Conservation (phyloP, 2,888 invertebrate genomes). For the Slavum lentiscoides region DNA sequence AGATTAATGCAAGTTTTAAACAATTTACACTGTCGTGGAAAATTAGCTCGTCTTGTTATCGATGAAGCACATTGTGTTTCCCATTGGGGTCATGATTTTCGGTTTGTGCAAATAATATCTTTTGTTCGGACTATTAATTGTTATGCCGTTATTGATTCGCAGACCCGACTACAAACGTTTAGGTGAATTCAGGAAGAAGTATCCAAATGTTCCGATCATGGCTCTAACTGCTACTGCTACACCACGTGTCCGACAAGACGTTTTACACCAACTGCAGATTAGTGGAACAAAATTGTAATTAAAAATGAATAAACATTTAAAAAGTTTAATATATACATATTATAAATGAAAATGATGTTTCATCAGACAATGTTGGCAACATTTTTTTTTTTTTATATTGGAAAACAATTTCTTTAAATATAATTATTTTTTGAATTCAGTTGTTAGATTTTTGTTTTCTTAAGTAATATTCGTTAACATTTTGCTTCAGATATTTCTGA, state of each 20-base stretch:
- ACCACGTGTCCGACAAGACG: conserved; percentile 76
- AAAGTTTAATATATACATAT: neutral
- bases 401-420: too few relatives aligned
- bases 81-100: conserved; percentile 93
- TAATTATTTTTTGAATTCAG: too few relatives aligned
- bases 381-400: too few relatives aligned
- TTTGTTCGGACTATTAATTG: neutral
- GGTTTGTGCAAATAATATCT: conserved; percentile 28
- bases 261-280: conserved; percentile 66
- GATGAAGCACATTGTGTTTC: conserved; percentile 94
- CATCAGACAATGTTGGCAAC: too few relatives aligned
- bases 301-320: neutral
- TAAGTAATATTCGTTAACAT: too few relatives aligned
- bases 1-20: conserved; percentile 83
- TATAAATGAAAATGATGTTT: neutral
- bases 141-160: conserved; percentile 39
- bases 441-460: too few relatives aligned
- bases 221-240: conserved; percentile 93
- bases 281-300: conserved; percentile 46
- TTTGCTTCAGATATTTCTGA: too few relatives aligned
- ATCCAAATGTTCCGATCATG: conserved; percentile 78
- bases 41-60: conserved; percentile 79
- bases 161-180: conserved; percentile 79
- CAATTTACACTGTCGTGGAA: conserved; percentile 73
- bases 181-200: conserved; percentile 78